These are phyloP conservation scores for Drusus annulatus DNA, from an alignment of 1,140 invertebrate genomes.

Conservation along the genomic window DNA sequence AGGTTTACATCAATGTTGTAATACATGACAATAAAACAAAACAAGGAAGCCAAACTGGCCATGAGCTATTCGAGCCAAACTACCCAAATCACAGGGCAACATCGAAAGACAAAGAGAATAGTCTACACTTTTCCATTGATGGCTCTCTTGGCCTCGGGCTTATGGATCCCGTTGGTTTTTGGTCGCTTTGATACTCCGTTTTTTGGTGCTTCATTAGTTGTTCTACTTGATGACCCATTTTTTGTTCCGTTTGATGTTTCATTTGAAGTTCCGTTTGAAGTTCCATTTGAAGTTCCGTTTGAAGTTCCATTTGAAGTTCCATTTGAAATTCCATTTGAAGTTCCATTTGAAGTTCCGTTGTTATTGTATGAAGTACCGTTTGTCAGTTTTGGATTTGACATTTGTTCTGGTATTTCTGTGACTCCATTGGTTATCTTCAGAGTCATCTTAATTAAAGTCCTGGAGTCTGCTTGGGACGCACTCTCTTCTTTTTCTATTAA, in stretches of 20 bases:
- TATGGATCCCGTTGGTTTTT: conserved; percentile 32
- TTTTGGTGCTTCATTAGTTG: too few species aligned
- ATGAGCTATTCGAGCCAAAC: not conserved
- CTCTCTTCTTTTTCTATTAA: conserved; percentile 18
- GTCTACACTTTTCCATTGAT: conserved; percentile 54
- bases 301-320: not conserved
- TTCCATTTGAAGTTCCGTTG: not conserved
- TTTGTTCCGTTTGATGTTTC: not conserved
- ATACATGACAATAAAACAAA: not conserved
- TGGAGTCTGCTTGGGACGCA: not conserved
- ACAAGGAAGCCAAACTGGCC: not conserved
- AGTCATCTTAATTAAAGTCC: not conserved
- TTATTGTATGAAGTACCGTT: not conserved
- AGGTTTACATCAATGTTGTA: not conserved
- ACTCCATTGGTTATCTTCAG: conserved; percentile 15
- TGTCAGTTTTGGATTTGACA: not conserved
- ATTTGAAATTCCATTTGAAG: not conserved
- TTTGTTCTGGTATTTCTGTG: conserved; percentile 3
- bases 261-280: too few species aligned
- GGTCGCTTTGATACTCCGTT: not conserved
- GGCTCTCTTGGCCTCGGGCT: conserved; percentile 34
- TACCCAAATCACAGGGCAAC: not conserved
- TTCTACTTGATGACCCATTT: too few species aligned
- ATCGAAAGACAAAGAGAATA: conserved; percentile 3
- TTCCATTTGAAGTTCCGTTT: too few species aligned